Conservation (phyloP, 2,888 invertebrate species). For the Machimus rusticus region DNA sequence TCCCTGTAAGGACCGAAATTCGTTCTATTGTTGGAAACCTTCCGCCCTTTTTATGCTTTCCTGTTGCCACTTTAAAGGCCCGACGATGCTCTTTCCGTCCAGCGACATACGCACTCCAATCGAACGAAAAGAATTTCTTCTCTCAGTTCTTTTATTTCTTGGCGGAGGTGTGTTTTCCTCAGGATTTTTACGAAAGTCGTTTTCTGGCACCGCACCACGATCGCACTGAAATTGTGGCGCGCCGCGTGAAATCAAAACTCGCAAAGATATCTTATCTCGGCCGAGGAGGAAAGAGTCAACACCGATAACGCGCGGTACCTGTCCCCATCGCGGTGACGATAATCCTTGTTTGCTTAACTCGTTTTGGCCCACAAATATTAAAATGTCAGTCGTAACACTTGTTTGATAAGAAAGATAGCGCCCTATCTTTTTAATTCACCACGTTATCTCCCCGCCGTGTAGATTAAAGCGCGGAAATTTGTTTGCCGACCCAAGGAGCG, state of each 20-base stretch:
- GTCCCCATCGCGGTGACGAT: slow-evolving; percentile 42
- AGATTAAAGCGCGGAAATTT: slow-evolving; percentile 10
- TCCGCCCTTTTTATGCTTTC: slow-evolving; percentile 37
- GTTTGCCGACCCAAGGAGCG: background rate
- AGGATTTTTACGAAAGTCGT: slow-evolving; percentile 13
- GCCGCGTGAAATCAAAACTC: slow-evolving; percentile 6
- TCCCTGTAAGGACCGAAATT: slow-evolving; percentile 34
- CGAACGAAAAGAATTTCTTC: slow-evolving; percentile 4
- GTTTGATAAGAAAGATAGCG: slow-evolving; percentile 47
- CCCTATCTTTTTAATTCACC: slow-evolving; percentile 35
- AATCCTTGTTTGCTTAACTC: background rate
- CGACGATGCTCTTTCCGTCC: background rate
- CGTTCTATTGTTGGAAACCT: slow-evolving; percentile 39
- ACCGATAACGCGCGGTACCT: slow-evolving; percentile 46
- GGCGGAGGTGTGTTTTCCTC: background rate
- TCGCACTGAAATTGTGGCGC: slow-evolving; percentile 41
- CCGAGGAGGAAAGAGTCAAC: slow-evolving; percentile 42
- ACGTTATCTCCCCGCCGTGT: background rate
- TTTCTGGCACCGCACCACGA: slow-evolving; percentile 29
- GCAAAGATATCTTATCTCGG: slow-evolving; percentile 13
- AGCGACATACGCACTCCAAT: background rate
- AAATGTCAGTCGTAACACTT: slow-evolving; percentile 39
- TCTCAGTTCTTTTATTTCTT: background rate
- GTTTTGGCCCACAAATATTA: slow-evolving; percentile 32
- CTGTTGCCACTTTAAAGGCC: slow-evolving; percentile 35